Evolutionary conservation across 2,797 vertebrate species (phyloP).

Genomic region (Spheniscus humboldti): DNA sequence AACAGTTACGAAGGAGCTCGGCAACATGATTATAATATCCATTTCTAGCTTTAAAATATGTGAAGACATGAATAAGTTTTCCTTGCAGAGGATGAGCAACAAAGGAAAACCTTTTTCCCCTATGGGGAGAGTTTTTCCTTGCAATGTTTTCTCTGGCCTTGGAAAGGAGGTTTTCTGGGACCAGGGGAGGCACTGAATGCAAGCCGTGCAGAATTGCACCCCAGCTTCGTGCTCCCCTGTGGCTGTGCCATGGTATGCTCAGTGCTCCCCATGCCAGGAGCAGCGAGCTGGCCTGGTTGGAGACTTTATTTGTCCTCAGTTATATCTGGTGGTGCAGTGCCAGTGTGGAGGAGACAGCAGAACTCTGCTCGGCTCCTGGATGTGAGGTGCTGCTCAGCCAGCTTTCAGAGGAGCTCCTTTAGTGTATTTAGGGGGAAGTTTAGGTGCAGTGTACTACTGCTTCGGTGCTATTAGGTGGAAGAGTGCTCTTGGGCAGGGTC

Average conservation of each 20-base stretch:
- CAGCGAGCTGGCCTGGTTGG: not conserved
- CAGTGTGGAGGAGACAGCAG: not conserved
- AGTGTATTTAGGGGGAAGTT: not conserved
- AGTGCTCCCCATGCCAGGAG: accelerated
- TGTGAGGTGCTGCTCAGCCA: not conserved
- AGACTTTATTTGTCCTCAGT: not conserved
- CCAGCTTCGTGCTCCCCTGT: not conserved
- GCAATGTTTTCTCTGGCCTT: not conserved
- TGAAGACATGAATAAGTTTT: not conserved
- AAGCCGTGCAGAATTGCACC: not conserved
- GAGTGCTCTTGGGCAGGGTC: not conserved
- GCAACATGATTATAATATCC: not conserved
- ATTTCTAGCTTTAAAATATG: not conserved
- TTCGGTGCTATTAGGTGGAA: not conserved
- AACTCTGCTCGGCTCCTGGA: accelerated
- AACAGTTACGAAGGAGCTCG: not conserved
- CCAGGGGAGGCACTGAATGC: not conserved
- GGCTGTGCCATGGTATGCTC: not conserved
- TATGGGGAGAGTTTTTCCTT: not conserved
- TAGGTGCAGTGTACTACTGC: not conserved
- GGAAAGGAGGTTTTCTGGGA: not conserved
- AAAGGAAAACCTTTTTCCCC: not conserved
- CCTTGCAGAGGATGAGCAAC: not conserved
- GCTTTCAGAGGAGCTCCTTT: not conserved
- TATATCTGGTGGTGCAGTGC: not conserved